Conservation (phyloP, 2,113 vertebrate species). For the Rhinoptilus africanus region DNA sequence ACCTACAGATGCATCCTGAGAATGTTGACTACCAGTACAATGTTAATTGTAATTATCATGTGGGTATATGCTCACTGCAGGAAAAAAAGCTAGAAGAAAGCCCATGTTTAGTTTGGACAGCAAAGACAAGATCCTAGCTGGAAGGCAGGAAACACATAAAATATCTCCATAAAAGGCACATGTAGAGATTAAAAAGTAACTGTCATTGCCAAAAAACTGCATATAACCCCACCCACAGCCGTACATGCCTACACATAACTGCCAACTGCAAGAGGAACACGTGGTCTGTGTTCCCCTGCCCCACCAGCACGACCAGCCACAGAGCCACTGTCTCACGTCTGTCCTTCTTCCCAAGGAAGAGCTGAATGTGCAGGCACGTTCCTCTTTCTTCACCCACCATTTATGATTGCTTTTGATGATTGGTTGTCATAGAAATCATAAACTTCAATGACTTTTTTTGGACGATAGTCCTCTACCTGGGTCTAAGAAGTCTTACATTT, state of each 20-base stretch:
- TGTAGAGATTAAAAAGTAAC: slow-evolving; percentile 36
- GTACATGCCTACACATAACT: background rate
- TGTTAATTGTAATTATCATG: background rate
- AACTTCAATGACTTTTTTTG: background rate
- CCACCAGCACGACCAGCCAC: background rate
- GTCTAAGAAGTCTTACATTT: background rate
- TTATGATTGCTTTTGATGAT: background rate
- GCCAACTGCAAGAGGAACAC: background rate
- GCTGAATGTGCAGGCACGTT: background rate
- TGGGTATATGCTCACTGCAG: background rate
- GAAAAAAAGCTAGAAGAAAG: background rate
- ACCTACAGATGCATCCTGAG: background rate
- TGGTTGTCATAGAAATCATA: background rate
- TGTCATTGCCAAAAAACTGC: background rate
- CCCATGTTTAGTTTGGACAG: background rate
- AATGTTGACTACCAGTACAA: background rate
- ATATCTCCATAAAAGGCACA: background rate
- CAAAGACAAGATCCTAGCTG: background rate
- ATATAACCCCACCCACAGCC: background rate
- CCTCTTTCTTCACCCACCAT: background rate
- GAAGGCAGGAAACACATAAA: background rate
- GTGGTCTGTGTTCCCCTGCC: background rate
- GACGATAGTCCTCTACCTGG: background rate
- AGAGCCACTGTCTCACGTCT: background rate
- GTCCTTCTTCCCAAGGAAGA: background rate